Conservation (phyloP, 2,797 vertebrate species). For the Triplophysa yarkandensis region DNA sequence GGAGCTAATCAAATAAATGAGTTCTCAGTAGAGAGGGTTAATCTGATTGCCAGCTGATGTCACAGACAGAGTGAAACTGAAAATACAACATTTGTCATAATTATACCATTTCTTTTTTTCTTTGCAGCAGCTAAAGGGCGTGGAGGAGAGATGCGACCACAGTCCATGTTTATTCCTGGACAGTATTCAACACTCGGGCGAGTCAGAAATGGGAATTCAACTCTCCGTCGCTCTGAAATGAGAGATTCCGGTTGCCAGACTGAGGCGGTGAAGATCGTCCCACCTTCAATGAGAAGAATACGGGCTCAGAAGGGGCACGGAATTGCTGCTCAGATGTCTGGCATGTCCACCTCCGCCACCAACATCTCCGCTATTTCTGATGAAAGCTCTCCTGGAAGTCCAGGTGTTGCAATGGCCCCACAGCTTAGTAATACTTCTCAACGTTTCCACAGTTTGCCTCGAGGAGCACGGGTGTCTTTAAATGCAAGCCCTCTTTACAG, state of each 20-base stretch:
- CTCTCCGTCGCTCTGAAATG: constrained; percentile 77
- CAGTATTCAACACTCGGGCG: constrained; percentile 87
- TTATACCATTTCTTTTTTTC: constrained; percentile 45
- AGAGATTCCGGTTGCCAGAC: constrained; percentile 95
- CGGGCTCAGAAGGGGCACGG: constrained; percentile 93
- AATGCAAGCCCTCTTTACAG: constrained; percentile 81
- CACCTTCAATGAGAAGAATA: constrained; percentile 94
- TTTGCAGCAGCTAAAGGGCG: constrained; percentile 76
- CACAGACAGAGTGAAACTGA: constrained; percentile 23
- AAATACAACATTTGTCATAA: constrained; percentile 37
- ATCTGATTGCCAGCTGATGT: constrained; percentile 58
- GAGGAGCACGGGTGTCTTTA: constrained; percentile 82
- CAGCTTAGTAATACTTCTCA: constrained; percentile 76
- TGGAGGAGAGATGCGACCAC: constrained; percentile 79
- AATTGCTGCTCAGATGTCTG: constrained; percentile 92
- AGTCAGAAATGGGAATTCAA: constrained; percentile 76
- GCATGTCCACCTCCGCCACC: constrained; percentile 82
- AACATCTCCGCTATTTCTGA: constrained; percentile 85
- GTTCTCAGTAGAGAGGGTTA: constrained; percentile 60
- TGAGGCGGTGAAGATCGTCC: constrained; percentile 88
- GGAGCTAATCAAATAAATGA: constrained; percentile 72
- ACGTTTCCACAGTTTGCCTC: constrained; percentile 91
- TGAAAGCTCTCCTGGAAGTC: constrained; percentile 74
- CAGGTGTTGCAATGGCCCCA: constrained; percentile 72
- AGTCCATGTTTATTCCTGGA: constrained; percentile 87